These are phyloP conservation scores for Cepaea nemoralis DNA, from an alignment of 1,140 invertebrate genomes.

Conservation along the genomic window DNA sequence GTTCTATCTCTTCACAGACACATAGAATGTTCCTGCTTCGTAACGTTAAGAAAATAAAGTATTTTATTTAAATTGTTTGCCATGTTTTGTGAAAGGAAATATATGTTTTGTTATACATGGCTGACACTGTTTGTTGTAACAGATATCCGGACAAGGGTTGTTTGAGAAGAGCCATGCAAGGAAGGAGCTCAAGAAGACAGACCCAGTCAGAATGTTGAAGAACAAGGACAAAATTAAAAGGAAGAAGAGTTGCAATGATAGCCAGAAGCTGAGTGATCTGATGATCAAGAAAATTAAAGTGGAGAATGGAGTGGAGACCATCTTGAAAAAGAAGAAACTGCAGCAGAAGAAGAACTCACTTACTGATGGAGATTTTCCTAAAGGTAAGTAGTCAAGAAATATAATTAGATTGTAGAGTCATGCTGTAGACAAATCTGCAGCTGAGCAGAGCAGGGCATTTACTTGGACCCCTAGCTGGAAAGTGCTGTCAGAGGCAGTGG, in stretches of 20 bases:
- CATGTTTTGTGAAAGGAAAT: too few relatives aligned
- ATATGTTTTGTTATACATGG: too few relatives aligned
- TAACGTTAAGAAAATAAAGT: too few relatives aligned
- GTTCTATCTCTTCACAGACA: too few relatives aligned
- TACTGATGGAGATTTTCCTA: background rate
- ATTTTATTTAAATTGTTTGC: too few relatives aligned
- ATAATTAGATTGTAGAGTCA: too few relatives aligned
- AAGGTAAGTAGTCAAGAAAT: background rate
- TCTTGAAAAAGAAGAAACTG: conserved; percentile 33
- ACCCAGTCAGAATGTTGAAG: conserved; percentile 60
- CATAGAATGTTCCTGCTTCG: too few relatives aligned
- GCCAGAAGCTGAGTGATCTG: conserved; percentile 17
- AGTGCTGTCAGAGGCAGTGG: too few relatives aligned
- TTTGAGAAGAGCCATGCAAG: conserved; percentile 39
- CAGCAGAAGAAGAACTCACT: background rate
- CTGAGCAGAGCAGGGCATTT: too few relatives aligned
- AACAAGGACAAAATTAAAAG: conserved; percentile 52
- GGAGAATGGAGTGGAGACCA: conserved; percentile 35
- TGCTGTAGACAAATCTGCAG: too few relatives aligned
- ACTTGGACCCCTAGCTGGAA: too few relatives aligned
- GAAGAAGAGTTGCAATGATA: conserved; percentile 42
- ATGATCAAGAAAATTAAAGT: conserved; percentile 37
- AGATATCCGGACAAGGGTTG: conserved; percentile 40
- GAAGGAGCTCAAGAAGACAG: conserved; percentile 57
- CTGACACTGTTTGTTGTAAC: too few relatives aligned